Evolutionary conservation across 2,113 vertebrate genomes (phyloP).

Genomic region (Equus quagga): DNA sequence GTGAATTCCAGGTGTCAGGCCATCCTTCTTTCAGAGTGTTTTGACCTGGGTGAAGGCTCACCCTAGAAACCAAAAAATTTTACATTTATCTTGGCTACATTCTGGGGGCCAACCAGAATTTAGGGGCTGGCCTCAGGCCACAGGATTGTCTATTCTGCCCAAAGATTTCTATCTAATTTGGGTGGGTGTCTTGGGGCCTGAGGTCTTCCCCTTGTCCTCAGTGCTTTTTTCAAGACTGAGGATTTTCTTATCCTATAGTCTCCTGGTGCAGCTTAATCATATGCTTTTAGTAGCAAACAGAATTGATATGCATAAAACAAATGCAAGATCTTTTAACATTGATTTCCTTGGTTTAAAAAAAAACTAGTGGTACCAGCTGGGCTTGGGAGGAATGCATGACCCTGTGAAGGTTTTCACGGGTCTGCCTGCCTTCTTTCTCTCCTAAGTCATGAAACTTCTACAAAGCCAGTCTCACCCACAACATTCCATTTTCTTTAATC

Average conservation of each 20-base stretch:
- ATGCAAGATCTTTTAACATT: neutral
- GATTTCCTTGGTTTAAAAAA: neutral
- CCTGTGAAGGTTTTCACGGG: neutral
- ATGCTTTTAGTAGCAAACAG: conserved; percentile 52
- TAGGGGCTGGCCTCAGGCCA: neutral
- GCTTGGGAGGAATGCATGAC: neutral
- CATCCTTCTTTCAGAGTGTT: neutral
- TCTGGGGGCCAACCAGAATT: neutral
- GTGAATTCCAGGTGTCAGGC: neutral
- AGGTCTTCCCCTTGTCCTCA: neutral
- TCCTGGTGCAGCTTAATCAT: neutral
- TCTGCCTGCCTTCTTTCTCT: neutral
- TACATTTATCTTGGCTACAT: neutral
- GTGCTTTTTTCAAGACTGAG: neutral
- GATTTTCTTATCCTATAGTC: neutral
- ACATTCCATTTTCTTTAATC: neutral
- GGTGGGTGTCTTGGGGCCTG: neutral
- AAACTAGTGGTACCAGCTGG: neutral
- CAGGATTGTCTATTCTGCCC: neutral
- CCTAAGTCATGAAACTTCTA: neutral
- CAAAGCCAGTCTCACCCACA: neutral
- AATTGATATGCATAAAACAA: conserved; percentile 12
- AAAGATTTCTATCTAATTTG: neutral
- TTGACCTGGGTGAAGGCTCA: neutral
- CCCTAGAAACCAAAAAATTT: neutral